A percentile compares a stretch with the other conserved stretches of the same genome.
These are phyloP conservation scores for Sternotherus odoratus DNA, from an alignment of 2,797 vertebrate species.

Conservation along the genomic window DNA sequence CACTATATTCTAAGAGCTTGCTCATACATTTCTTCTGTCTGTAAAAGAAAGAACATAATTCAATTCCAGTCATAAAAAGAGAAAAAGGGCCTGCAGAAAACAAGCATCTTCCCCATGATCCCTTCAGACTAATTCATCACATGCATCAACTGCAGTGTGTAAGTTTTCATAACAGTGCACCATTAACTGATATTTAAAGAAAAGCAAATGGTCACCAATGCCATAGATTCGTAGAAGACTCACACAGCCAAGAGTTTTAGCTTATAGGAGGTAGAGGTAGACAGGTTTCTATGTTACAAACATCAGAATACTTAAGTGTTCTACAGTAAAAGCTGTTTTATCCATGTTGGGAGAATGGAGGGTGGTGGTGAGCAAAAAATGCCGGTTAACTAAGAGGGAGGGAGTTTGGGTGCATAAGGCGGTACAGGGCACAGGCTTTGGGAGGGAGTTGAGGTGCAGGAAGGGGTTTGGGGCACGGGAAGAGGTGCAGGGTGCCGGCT, in stretches of 20 bases:
- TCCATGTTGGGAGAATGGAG: too few relatives aligned
- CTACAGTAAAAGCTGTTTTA: too few relatives aligned
- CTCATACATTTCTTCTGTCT: slow-evolving; percentile 99
- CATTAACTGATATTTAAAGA: background rate
- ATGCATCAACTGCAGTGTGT: background rate
- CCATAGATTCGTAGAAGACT: background rate
- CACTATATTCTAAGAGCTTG: slow-evolving; percentile 93
- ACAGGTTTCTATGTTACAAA: background rate
- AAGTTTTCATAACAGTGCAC: background rate
- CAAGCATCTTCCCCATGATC: background rate
- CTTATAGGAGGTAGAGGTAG: background rate
- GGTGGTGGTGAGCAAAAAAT: too few relatives aligned
- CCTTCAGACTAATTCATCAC: background rate
- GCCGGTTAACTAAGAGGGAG: too few relatives aligned
- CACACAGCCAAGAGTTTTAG: background rate
- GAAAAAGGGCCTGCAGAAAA: background rate
- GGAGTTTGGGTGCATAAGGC: too few relatives aligned
- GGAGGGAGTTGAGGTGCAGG: too few relatives aligned
- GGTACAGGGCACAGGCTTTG: too few relatives aligned
- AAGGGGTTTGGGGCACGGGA: too few relatives aligned
- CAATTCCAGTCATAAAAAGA: background rate
- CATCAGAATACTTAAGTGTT: background rate
- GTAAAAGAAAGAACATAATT: slow-evolving; percentile 61
- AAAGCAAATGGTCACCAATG: background rate
- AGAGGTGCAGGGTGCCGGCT: too few relatives aligned